These are phyloP conservation scores for Amphipyra tragopoginis DNA, from an alignment of 2,888 invertebrate genomes.

Conservation along the genomic window DNA sequence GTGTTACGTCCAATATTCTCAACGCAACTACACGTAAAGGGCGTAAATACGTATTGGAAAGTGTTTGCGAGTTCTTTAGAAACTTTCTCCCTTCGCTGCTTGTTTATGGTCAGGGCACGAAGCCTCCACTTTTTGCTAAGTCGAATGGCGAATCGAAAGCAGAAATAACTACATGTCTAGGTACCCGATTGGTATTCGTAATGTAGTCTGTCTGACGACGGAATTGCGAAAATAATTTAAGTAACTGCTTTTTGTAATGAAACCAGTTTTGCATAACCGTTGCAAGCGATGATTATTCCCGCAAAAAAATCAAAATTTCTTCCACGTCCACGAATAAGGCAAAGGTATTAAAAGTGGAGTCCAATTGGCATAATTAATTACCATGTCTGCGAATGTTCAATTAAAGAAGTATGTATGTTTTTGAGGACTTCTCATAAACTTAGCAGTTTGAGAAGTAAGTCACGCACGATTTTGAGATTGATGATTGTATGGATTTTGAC, in stretches of 20 bases:
- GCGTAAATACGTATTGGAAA: slow-evolving; percentile 51
- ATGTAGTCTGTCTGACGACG: slow-evolving; percentile 26
- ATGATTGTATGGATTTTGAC: too few species aligned
- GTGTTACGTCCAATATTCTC: neutral
- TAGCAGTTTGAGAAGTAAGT: too few species aligned
- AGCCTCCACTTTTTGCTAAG: slow-evolving; percentile 63
- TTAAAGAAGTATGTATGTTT: too few species aligned
- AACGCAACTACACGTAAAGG: slow-evolving; percentile 27
- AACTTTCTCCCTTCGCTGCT: slow-evolving; percentile 65
- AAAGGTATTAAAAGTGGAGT: too few species aligned
- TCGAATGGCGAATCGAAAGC: slow-evolving; percentile 62
- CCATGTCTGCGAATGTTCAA: too few species aligned
- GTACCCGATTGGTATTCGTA: slow-evolving; percentile 46
- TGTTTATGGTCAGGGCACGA: slow-evolving; percentile 64
- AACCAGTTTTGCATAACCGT: slow-evolving; percentile 23
- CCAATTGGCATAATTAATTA: too few species aligned
- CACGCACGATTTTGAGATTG: too few species aligned
- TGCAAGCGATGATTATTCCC: too few species aligned
- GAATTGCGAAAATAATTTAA: slow-evolving; percentile 47
- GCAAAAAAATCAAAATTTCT: too few species aligned
- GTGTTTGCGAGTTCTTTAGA: slow-evolving; percentile 50
- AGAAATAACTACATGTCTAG: slow-evolving; percentile 59
- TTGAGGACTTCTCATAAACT: too few species aligned
- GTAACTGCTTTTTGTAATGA: slow-evolving; percentile 27
- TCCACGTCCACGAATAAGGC: too few species aligned